Evolutionary conservation across 2,113 vertebrate species (phyloP), one percentile per base, ranked within the genome.

Genomic region (Tetrao urogallus): DNA sequence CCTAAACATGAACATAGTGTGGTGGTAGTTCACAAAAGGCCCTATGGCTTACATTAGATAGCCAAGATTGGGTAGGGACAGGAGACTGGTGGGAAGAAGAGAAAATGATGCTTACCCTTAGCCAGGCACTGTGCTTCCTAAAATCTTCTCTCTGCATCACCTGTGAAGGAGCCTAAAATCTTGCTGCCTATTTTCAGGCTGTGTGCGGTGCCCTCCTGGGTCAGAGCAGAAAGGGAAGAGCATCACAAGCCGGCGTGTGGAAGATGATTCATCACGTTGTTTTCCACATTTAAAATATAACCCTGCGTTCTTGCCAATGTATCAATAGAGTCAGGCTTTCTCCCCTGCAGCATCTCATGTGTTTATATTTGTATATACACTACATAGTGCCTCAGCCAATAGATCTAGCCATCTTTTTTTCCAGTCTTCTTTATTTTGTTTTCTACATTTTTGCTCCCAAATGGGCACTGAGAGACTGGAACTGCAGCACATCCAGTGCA

Each of bases 221-320:
- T 96, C 86, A 94, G 57, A 93, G 89, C 2, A 57, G 90, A 79
- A 88, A 80, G 11, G 15, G 76, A 77, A 86, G 77, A 76, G 67
- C 66, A 89, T 94, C 11, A 11, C 83, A 93, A 96, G 92, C 94
- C 95, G 83, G 90, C 18, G 8, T 82, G 86, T 84, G 70, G 83
- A 64, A 90, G 80, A 92, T 96, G 96, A 96, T 74, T 94, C 94
- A 96, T 81, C 5, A 12, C 63, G 45, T 96, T 95, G 76, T 92
- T 96, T 96, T 96, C 66, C 90, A 42, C 74, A 15, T 79, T 72
- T 90, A 87, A 95, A 87, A 90, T 82, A 89, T 86, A 94, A 90
- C 86, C 94, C 74, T 90, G 82, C 38, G 6, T 91, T 70, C 87
- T 87, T 91, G 87, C 76, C 90, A 82, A 93, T 76, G 8, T 79